Evolutionary conservation across 2,113 vertebrate genomes (phyloP), one percentile per base, ranked within the genome.

Genomic region (Psilopsiagon aurifrons): DNA sequence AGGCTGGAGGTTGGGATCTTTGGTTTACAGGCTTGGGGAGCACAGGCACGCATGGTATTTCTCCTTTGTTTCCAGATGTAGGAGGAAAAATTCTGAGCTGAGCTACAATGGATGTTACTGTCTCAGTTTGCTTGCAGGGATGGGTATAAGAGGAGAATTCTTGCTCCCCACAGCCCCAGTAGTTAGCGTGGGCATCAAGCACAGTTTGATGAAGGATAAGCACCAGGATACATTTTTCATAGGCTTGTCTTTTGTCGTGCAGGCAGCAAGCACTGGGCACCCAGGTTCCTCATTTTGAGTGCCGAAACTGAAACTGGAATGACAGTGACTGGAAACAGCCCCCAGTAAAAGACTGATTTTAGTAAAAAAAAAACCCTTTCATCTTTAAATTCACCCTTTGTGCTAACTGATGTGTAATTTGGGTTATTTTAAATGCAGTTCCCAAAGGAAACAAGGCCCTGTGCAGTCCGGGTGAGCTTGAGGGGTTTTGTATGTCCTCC

Each of bases 181-280:
- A 35, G 4, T 35, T 47, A 12, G 2, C 17, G 8, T 47, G 73
- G 14, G 24, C 44, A 69, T n/a, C 14, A 55, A 33, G 25, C 44
- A 6, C 11, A 47, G 29, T 47, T 74, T 33, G 4, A 5, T 66
- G 11, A 10, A 41, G 23, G 64, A 27, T 17, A 37, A 67, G 3
- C 31, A 28, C 22, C n/a, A 54, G 31, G 9, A 8, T 15, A 1
- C 0, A 1, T 49, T 29, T 71, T 64, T 64, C 2, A 31, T 39
- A 39, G 23, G 17, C 22, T 51, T 76, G 43, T 62, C 29, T 71
- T 52, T 13, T 54, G 23, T 47, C 41, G 31, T 0, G 0, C n/a
- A 52, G 27, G 31, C 20, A 81, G 25, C 52, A 71, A 55, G 13
- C 35, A 6, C 47, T 74, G 41, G 33, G 17, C 6, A 14, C 12